These are phyloP conservation scores for Epicampocera succincta DNA, from an alignment of 2,888 invertebrate genomes.

Conservation along the genomic window DNA sequence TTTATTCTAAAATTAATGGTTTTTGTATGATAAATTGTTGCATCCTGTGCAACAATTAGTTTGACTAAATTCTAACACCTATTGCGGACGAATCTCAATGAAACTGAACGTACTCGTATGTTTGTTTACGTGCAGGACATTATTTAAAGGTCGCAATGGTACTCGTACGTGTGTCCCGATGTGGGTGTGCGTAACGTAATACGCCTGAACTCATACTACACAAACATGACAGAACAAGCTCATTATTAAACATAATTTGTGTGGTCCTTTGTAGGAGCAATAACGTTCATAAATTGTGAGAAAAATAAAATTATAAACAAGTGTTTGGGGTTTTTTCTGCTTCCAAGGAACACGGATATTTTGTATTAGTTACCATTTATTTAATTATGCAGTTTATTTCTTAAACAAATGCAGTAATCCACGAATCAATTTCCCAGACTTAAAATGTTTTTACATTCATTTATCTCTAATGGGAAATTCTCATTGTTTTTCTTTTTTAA, in stretches of 20 bases:
- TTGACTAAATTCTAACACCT: constrained; percentile 37
- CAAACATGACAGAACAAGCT: constrained; percentile 1
- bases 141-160: not conserved
- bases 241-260: constrained; percentile 14
- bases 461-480: too few species aligned
- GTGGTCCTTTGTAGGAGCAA: not conserved
- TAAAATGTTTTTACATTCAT: too few species aligned
- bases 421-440: too few species aligned
- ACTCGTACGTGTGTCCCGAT: not conserved
- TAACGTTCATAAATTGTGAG: too few species aligned
- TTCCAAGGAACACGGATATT: too few species aligned
- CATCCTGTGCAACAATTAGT: constrained; percentile 51
- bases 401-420: too few species aligned
- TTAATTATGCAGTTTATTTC: too few species aligned
- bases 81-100: not conserved
- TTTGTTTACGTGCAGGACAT: not conserved
- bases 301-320: too few species aligned
- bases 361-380: too few species aligned
- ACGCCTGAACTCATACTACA: constrained; percentile 14
- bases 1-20: constrained; percentile 51
- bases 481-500: too few species aligned
- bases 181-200: constrained; percentile 8
- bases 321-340: too few species aligned
- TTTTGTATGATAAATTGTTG: constrained; percentile 60
- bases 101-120: not conserved